Conservation (phyloP, 2,113 vertebrate species). For the Notothenia coriiceps region DNA sequence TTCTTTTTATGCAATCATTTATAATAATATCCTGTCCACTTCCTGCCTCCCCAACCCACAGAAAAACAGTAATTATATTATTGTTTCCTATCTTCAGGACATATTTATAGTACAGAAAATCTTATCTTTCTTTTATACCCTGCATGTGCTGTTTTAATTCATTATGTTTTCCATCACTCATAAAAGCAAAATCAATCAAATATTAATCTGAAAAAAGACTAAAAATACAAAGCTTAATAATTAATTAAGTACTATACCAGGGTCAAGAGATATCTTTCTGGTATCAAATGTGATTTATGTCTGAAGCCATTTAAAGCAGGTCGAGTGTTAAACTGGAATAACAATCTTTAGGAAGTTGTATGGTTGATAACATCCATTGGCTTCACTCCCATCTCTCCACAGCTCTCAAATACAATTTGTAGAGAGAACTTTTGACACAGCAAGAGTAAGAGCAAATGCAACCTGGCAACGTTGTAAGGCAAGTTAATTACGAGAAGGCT, state of each 20-base stretch:
- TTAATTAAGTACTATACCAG: constrained; percentile 1
- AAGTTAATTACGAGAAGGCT: constrained; percentile 29
- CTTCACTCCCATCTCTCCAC: constrained; percentile 19
- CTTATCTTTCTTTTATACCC: background rate
- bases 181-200: constrained; percentile 25
- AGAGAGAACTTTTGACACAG: constrained; percentile 38
- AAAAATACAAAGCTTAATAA: constrained; percentile 42
- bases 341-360: constrained; percentile 45
- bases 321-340: constrained; percentile 54
- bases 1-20: background rate
- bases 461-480: constrained; percentile 43
- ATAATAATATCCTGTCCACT: background rate
- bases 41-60: background rate
- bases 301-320: constrained; percentile 33
- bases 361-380: constrained; percentile 39
- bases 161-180: constrained; percentile 18
- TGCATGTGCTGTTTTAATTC: background rate
- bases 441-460: constrained; percentile 24
- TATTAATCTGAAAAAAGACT: constrained; percentile 9
- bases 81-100: background rate
- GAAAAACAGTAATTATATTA: background rate
- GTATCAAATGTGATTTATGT: constrained; percentile 5
- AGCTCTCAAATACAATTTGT: constrained; percentile 37
- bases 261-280: background rate
- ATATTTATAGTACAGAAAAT: background rate